Conservation (phyloP, 1,140 invertebrate species). For the Physella acuta region DNA sequence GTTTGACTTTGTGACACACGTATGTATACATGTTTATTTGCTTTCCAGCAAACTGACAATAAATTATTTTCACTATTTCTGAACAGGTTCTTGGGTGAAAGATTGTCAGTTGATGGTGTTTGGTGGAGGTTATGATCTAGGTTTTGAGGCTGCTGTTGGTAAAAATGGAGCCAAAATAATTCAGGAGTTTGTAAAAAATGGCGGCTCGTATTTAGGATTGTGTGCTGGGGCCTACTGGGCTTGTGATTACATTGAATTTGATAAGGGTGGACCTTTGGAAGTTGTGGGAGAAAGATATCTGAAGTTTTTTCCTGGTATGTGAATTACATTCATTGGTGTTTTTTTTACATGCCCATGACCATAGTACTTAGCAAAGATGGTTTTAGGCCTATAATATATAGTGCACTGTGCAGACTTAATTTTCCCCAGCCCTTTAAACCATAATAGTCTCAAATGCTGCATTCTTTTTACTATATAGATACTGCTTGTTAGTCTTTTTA, state of each 20-base stretch:
- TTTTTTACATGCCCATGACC: too few species aligned
- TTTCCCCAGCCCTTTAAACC: too few species aligned
- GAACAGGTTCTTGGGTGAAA: slow-evolving; percentile 32
- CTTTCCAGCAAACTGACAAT: background rate
- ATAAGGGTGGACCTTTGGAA: slow-evolving; percentile 51
- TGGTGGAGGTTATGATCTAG: slow-evolving; percentile 59
- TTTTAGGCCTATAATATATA: too few species aligned
- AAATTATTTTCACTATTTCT: background rate
- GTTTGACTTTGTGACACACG: background rate
- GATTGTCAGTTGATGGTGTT: slow-evolving; percentile 41
- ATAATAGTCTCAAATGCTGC: too few species aligned
- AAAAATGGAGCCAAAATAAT: slow-evolving; percentile 41
- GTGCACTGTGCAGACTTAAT: too few species aligned
- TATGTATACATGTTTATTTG: background rate
- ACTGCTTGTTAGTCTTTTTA: too few species aligned
- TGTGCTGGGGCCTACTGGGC: slow-evolving; percentile 58
- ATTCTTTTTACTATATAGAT: too few species aligned
- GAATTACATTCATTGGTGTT: too few species aligned
- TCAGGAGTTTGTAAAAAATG: slow-evolving; percentile 45
- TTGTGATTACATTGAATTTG: slow-evolving; percentile 55
- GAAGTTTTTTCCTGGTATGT: slow-evolving; percentile 53
- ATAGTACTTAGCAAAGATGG: too few species aligned
- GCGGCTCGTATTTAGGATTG: slow-evolving; percentile 54
- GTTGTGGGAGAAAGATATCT: slow-evolving; percentile 51
- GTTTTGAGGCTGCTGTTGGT: slow-evolving; percentile 46